Evolutionary conservation across 2,797 vertebrate genomes (phyloP).

Genomic region (Eulemur coronatus): DNA sequence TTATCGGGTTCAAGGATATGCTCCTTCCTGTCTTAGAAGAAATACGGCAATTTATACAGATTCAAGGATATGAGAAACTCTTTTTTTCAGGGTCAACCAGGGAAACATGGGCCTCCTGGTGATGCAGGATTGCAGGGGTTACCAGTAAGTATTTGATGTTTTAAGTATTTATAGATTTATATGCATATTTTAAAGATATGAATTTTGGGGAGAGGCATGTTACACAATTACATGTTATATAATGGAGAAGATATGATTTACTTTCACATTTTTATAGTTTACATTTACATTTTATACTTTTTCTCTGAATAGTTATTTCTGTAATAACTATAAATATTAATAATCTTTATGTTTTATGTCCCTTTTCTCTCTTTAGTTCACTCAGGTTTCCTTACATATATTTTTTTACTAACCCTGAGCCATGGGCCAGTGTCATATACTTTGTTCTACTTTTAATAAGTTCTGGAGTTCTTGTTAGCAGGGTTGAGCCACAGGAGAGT

Average conservation of each 20-base stretch:
- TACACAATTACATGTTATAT: neutral
- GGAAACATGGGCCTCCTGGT: slow-evolving; percentile 92
- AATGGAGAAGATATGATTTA: neutral
- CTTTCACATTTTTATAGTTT: slow-evolving; percentile 1
- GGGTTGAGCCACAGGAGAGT: neutral
- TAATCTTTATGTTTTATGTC: neutral
- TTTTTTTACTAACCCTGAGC: neutral
- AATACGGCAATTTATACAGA: neutral
- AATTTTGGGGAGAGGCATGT: neutral
- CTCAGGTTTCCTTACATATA: neutral
- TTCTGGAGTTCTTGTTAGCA: neutral
- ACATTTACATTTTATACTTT: neutral
- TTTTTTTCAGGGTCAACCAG: slow-evolving; percentile 90
- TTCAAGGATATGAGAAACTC: slow-evolving; percentile 8
- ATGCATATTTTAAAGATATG: neutral
- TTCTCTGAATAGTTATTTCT: neutral
- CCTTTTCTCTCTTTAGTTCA: neutral
- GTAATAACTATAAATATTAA: neutral
- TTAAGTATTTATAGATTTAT: slow-evolving; percentile 1
- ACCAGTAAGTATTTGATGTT: slow-evolving; percentile 90
- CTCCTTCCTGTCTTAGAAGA: neutral
- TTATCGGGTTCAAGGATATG: neutral
- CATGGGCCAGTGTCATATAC: neutral
- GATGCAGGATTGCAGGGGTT: slow-evolving; percentile 94
- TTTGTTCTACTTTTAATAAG: neutral